A percentile compares a stretch with the other conserved stretches of the same genome.
These are phyloP conservation scores for Pelobates cultripes DNA, from an alignment of 2,797 vertebrate species.

Conservation along the genomic window DNA sequence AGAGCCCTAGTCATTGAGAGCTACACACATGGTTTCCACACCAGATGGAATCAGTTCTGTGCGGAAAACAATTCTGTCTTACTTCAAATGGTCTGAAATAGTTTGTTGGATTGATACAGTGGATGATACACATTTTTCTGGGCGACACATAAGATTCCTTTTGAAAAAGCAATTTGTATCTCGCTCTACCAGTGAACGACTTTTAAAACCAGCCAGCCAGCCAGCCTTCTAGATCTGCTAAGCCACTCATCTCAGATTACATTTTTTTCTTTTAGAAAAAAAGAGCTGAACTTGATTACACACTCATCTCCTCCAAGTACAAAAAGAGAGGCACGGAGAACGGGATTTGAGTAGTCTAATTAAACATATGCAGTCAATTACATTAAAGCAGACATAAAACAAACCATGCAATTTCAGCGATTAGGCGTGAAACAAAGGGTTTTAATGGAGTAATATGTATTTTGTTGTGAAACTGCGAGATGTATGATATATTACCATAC, in stretches of 20 bases:
- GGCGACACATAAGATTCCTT: slow-evolving; percentile 5
- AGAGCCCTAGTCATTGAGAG: not conserved
- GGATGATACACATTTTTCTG: not conserved
- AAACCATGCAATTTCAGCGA: slow-evolving; percentile 43
- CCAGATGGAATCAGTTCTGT: not conserved
- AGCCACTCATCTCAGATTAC: slow-evolving; percentile 32
- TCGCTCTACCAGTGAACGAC: not conserved
- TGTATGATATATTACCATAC: not conserved
- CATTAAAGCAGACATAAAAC: slow-evolving; percentile 35
- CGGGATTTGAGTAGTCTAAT: slow-evolving; percentile 34
- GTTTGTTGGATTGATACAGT: slow-evolving; percentile 4
- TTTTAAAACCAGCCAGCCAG: not conserved
- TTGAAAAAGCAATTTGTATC: slow-evolving; percentile 12
- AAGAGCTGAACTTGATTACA: slow-evolving; percentile 31
- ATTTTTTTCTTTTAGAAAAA: not conserved
- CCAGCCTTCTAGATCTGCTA: slow-evolving; percentile 13
- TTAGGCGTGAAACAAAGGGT: slow-evolving; percentile 45
- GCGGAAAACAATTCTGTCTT: not conserved
- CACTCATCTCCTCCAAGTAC: not conserved
- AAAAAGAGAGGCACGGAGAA: slow-evolving; percentile 12
- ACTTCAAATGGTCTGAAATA: not conserved
- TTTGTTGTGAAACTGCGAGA: not conserved
- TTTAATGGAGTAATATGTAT: slow-evolving; percentile 20
- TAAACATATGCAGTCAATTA: slow-evolving; percentile 42
- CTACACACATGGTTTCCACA: too few species aligned